Base-by-base conservation (phyloP, 1,140 invertebrate species). In the Orius insidiosus region DNA sequence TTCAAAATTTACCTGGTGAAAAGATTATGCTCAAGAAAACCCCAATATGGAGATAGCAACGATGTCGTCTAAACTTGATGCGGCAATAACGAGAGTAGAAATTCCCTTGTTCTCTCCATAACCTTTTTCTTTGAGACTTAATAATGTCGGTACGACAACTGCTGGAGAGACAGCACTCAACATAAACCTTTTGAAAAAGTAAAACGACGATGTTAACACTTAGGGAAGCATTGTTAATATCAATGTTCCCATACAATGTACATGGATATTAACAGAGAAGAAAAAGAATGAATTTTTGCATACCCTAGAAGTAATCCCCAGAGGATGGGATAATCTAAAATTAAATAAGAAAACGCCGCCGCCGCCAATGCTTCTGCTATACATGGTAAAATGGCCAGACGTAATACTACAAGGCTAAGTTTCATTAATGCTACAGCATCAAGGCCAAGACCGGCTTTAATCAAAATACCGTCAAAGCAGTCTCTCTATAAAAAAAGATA, bases 21-120 rank as follows among this genome's bases (percentile, higher is more conserved):
- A 78, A 74, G 36, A 72, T 65, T 34, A 76, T 61, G 36, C 70
- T 68, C 19, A 71, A 55, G 46, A 71, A 56, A 39, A 78, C 66
- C 34, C 76, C 75, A 62, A 85, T 5, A 73, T 68, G 52, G 76
- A 78, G 49, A 86, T 83, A 38, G 79, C 77, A 8, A 81, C 60
- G 15, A 86, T 75, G 63, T 86, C 80, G 62, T 87, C 83, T 30
- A 85, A 62, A 57, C 74, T 78, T 5, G 79, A 73, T 43, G 80
- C 77, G 15, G 81, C 83, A 50, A 87, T 80, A 2, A 83, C 72
- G 31, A 85, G 59, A 0, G 81, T 84, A 24, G 80, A 76, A 31
- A 86, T 74, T 5, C 82, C 81, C 61, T 80, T 80, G 37, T 71
- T 67, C 4, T 75, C 62, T 2, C 83, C 83, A 53, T 75, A 70